phyloP scores from a whole-genome alignment of 2,113 vertebrate species.

The Murina feae region DNA sequence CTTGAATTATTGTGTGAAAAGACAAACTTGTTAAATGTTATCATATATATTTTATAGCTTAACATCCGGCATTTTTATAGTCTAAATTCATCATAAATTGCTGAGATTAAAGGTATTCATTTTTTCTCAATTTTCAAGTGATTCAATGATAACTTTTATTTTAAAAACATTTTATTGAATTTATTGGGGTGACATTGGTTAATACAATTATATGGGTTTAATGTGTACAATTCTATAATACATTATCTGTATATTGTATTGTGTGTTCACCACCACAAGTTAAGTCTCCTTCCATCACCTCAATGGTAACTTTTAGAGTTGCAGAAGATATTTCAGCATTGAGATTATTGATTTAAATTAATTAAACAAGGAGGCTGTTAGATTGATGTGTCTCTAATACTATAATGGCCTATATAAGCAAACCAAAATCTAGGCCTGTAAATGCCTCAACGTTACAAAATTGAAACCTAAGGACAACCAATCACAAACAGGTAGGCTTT shows the following conservation, averaged over 20 bases:
- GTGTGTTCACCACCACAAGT: not conserved
- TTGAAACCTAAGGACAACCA: not conserved
- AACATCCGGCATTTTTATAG: conserved; percentile 34
- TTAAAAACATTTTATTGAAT: not conserved
- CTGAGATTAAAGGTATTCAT: conserved; percentile 17
- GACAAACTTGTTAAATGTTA: conserved; percentile 59
- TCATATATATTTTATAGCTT: conserved; percentile 47
- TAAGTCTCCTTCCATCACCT: not conserved
- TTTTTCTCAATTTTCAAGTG: conserved; percentile 29
- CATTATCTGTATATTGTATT: not conserved
- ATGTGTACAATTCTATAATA: not conserved
- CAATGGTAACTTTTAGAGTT: not conserved
- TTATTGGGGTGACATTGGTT: not conserved
- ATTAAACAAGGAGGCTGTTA: not conserved
- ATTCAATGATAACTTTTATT: not conserved
- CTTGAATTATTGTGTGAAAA: conserved; percentile 52
- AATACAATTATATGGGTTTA: not conserved
- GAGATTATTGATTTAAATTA: not conserved
- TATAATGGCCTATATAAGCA: not conserved
- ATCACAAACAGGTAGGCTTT: not conserved
- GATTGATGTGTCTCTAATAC: not conserved
- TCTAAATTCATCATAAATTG: conserved; percentile 43
- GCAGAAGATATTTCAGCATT: not conserved
- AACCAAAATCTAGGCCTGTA: not conserved
- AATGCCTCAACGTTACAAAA: not conserved